A percentile compares a stretch with the other conserved stretches of the same genome.
Evolutionary conservation across 2,888 invertebrate species (phyloP).

Genomic region (Sinodicranocentrus sp.): DNA sequence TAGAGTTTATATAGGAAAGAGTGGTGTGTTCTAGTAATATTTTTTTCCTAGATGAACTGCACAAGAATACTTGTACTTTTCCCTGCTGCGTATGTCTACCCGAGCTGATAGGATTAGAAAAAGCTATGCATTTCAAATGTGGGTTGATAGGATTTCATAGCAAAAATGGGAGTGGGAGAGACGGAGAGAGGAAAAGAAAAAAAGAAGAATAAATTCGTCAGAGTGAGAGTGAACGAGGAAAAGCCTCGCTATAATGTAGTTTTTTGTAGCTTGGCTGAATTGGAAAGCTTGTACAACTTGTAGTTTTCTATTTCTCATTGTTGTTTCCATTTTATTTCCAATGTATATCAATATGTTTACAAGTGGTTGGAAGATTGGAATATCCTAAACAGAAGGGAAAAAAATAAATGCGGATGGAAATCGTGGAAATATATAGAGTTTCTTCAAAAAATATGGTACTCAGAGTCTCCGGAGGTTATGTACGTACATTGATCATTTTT

Average conservation of each 20-base stretch:
- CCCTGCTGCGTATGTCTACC: slow-evolving; percentile 16
- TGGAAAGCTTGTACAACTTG: background rate
- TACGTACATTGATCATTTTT: slow-evolving; percentile 24
- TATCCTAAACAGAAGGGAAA: too few relatives aligned
- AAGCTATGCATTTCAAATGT: slow-evolving; percentile 76
- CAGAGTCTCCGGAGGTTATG: background rate
- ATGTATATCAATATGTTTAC: background rate
- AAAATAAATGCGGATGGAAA: too few relatives aligned
- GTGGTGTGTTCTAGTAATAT: background rate
- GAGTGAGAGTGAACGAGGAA: slow-evolving; percentile 9
- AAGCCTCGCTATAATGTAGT: background rate
- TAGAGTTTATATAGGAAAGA: slow-evolving; percentile 19
- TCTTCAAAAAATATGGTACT: too few relatives aligned
- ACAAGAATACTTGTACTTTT: background rate
- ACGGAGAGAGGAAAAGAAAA: slow-evolving; percentile 20
- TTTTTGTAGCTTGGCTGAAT: background rate
- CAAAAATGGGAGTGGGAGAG: background rate
- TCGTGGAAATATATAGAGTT: too few relatives aligned
- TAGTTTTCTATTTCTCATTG: slow-evolving; percentile 3
- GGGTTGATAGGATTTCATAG: slow-evolving; percentile 66
- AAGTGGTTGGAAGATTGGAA: background rate
- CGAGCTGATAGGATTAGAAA: slow-evolving; percentile 74
- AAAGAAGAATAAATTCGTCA: slow-evolving; percentile 51
- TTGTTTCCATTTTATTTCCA: background rate
- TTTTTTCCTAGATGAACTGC: slow-evolving; percentile 29